Conservation (phyloP, 2,113 vertebrate species). For the Hoplias malabaricus region DNA sequence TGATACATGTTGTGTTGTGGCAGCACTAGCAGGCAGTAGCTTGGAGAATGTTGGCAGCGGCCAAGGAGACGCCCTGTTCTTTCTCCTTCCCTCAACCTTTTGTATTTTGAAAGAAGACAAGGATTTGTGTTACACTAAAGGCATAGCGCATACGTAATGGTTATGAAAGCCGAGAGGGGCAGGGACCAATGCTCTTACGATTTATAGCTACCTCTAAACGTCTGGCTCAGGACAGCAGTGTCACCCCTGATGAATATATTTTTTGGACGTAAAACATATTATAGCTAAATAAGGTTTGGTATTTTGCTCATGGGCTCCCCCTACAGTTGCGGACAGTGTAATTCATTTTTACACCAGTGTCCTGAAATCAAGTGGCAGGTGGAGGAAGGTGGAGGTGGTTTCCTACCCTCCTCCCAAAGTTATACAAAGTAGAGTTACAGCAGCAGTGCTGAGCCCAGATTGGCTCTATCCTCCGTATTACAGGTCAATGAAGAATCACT, state of each 20-base stretch:
- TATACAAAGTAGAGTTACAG: too few relatives aligned
- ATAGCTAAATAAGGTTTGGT: too few relatives aligned
- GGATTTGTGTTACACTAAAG: slow-evolving; percentile 5
- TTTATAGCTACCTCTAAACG: neutral
- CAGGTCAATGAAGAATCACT: too few relatives aligned
- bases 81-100: slow-evolving; percentile 12
- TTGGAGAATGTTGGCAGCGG: slow-evolving; percentile 30
- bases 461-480: too few relatives aligned
- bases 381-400: too few relatives aligned
- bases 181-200: neutral
- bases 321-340: too few relatives aligned
- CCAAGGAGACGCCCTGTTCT: slow-evolving; percentile 19
- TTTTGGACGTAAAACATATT: neutral
- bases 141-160: neutral
- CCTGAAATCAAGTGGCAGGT: too few relatives aligned
- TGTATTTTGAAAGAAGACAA: neutral
- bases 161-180: neutral
- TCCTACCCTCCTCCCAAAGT: too few relatives aligned
- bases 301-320: too few relatives aligned
- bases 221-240: neutral
- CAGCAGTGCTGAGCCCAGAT: too few relatives aligned
- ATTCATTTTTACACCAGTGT: too few relatives aligned
- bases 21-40: slow-evolving; percentile 43
- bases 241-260: neutral
- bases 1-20: slow-evolving; percentile 58